Percentiles rank a stretch among this genome's conserved stretches.
phyloP scores from a whole-genome alignment of 2,797 vertebrate species.

The Notolabrus celidotus region DNA sequence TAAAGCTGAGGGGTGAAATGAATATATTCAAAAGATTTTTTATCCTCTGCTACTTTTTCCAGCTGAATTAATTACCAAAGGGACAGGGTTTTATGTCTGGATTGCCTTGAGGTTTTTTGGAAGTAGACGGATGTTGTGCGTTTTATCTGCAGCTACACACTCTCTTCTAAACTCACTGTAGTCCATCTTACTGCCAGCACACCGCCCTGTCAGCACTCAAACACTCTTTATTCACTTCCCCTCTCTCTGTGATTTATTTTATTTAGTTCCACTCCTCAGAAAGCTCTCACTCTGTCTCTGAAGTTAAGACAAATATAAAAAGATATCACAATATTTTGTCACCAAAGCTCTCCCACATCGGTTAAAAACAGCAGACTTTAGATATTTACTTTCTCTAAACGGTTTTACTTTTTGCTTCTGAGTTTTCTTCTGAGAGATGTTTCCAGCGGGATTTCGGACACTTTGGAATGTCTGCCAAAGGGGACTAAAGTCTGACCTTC shows the following conservation, averaged over 20 bases:
- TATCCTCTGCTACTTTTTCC: neutral
- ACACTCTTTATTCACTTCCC: neutral
- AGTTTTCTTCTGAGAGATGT: too few relatives aligned
- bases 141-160: conserved; percentile 31
- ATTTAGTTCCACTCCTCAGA: neutral
- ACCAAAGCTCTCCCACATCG: too few relatives aligned
- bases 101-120: conserved; percentile 25
- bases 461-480: too few relatives aligned
- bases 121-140: conserved; percentile 16
- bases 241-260: neutral
- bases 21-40: conserved; percentile 46
- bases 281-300: neutral
- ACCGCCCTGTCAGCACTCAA: neutral
- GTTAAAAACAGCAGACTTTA: too few relatives aligned
- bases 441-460: too few relatives aligned
- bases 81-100: neutral
- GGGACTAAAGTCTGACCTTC: too few relatives aligned
- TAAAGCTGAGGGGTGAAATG: conserved; percentile 30
- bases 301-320: neutral
- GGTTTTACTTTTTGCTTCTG: too few relatives aligned
- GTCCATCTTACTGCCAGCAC: neutral
- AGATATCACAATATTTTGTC: too few relatives aligned
- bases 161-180: neutral
- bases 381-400: too few relatives aligned
- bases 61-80: conserved; percentile 30